Base-by-base conservation (phyloP, 2,797 vertebrate genomes). In the Enoplosus armatus region DNA sequence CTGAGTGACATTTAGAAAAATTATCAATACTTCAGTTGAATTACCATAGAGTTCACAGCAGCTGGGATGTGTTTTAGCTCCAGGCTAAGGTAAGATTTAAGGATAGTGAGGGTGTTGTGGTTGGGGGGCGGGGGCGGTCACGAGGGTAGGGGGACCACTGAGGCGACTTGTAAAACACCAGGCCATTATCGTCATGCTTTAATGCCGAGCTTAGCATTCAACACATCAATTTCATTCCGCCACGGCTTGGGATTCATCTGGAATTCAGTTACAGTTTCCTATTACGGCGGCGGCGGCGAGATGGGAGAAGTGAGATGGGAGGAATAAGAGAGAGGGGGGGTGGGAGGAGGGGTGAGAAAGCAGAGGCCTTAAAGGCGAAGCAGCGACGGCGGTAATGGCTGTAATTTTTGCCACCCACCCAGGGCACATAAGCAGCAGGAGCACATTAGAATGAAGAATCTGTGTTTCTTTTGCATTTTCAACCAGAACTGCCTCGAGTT, bases 1-100 rank as follows among this genome's bases (percentile, higher is more conserved):
- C 86, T 91, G 85, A 92, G 83, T 95, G 92, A 94, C 92, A 95
- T 95, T 95, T 92, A 84, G 77, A 89, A 92, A 95, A 95, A 94
- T 88, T 68, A 93, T 95, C 90, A 90, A 93, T 95, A 90, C 89
- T 90, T 89, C 91, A 92, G 90, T 93, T 95, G 89, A 91, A 93
- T 94, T 95, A 92, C 90, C 88, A 93, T 89, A 88, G 54, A 90
- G 91, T 95, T 95, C 94, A 94, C 90, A 93, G 92, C 89, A 85
- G 39, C 24, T 89, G 87, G 95, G 93, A 95, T 96, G 95, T 96
- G 95, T 96, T 96, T 95, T 94, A 90, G 92, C 95, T 91, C 24
- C 39, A 89, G 95, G 93, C 90, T 1, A 94, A 95, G 83, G 94
- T 94, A 95, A 94, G 93, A 96, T 96, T 95, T 95, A 95, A 93